Percentiles rank a stretch among this genome's conserved stretches.
Conservation (phyloP, 2,113 vertebrate species). For the Ceyx margarethae region DNA sequence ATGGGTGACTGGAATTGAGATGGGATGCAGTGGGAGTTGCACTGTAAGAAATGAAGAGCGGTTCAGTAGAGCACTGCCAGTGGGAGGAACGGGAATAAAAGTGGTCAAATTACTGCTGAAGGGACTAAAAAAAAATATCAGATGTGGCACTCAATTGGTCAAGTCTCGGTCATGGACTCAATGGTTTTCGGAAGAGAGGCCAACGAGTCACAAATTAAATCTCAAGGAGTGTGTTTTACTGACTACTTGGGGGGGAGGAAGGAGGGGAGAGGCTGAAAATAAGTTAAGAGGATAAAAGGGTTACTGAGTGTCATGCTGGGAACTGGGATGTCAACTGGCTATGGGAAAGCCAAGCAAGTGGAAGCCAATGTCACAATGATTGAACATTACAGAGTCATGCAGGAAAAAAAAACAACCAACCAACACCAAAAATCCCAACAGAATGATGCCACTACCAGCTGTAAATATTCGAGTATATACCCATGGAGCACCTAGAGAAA, state of each 20-base stretch:
- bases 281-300: slow-evolving; percentile 73
- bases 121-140: slow-evolving; percentile 58
- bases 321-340: slow-evolving; percentile 76
- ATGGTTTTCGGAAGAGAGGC: slow-evolving; percentile 44
- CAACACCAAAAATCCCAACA: not conserved
- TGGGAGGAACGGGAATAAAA: slow-evolving; percentile 67
- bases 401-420: not conserved
- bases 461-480: slow-evolving; percentile 99
- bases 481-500: slow-evolving; percentile 64
- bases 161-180: slow-evolving; percentile 11
- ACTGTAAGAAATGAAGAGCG: slow-evolving; percentile 83
- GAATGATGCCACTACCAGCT: slow-evolving; percentile 82
- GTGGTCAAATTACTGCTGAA: slow-evolving; percentile 61
- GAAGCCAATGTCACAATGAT: slow-evolving; percentile 88
- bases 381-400: slow-evolving; percentile 86
- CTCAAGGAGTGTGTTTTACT: slow-evolving; percentile 21
- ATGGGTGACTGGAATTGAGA: slow-evolving; percentile 81
- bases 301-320: slow-evolving; percentile 81
- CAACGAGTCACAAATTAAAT: slow-evolving; percentile 45
- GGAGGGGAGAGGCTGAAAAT: slow-evolving; percentile 55
- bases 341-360: slow-evolving; percentile 94
- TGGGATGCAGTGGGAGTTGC: slow-evolving; percentile 84
- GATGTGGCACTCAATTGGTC: slow-evolving; percentile 56
- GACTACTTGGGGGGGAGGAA: not conserved
- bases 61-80: slow-evolving; percentile 78